Conservation (phyloP, 2,797 vertebrate genomes). For the Liparis tanakae region DNA sequence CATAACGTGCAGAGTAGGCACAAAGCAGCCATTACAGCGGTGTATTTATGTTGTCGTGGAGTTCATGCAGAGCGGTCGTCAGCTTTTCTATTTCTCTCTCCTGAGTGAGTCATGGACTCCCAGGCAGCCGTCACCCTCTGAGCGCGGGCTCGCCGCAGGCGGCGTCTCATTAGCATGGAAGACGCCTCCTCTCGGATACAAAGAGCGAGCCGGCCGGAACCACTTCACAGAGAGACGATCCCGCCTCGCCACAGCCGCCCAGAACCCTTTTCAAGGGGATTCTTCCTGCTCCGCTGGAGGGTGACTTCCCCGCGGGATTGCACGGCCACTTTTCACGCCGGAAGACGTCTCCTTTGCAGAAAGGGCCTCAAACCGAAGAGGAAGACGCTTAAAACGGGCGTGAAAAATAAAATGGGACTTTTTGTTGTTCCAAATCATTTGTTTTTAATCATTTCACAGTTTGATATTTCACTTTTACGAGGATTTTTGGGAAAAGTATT, state of each 20-base stretch:
- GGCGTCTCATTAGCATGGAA: constrained; percentile 57
- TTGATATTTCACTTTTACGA: neutral
- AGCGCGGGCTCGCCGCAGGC: constrained; percentile 32
- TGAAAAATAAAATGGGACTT: too few species aligned
- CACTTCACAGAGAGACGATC: constrained; percentile 47
- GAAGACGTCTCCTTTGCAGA: constrained; percentile 28
- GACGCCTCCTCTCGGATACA: constrained; percentile 40
- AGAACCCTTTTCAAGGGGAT: constrained; percentile 51
- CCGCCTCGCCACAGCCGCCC: constrained; percentile 52
- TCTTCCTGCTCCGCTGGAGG: constrained; percentile 53
- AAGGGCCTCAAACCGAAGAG: constrained; percentile 18
- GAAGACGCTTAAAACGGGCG: neutral
- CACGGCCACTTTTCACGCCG: constrained; percentile 31
- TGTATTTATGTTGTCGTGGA: constrained; percentile 5
- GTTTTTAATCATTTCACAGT: constrained; percentile 8
- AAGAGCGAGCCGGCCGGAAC: constrained; percentile 22
- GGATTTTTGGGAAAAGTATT: neutral
- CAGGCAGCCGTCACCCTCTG: constrained; percentile 42
- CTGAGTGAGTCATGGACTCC: constrained; percentile 36
- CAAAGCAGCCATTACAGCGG: neutral
- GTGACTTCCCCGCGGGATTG: constrained; percentile 46
- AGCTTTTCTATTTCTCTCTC: constrained; percentile 9
- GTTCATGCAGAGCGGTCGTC: constrained; percentile 6
- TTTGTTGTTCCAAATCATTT: neutral
- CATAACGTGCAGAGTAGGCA: neutral